A percentile compares a stretch with the other conserved stretches of the same genome.
These are phyloP conservation scores for Pica pica DNA, from an alignment of 2,113 vertebrate genomes.

Conservation along the genomic window DNA sequence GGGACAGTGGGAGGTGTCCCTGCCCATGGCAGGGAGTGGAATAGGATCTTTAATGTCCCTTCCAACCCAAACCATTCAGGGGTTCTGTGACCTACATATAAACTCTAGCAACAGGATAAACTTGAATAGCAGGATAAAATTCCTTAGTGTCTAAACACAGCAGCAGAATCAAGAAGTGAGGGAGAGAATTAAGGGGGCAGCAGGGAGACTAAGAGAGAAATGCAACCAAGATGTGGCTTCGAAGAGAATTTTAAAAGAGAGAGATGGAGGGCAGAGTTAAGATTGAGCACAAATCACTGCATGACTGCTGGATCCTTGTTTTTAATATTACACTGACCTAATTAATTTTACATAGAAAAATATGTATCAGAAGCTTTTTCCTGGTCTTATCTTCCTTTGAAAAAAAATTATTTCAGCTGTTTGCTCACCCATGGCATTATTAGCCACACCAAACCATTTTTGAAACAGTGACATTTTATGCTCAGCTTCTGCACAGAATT, in stretches of 20 bases:
- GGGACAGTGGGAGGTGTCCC: neutral
- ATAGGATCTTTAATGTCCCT: neutral
- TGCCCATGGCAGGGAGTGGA: neutral
- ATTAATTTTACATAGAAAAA: conserved; percentile 27
- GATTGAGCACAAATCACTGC: conserved; percentile 43
- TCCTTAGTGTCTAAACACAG: neutral
- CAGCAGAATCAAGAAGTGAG: neutral
- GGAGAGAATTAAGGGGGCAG: neutral
- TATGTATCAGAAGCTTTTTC: neutral
- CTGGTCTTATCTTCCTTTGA: neutral
- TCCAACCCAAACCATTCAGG: neutral
- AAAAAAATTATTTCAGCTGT: neutral
- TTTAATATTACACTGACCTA: neutral
- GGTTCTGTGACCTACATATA: neutral
- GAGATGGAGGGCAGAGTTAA: neutral
- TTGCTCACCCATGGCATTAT: neutral
- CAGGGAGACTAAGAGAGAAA: neutral
- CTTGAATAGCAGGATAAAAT: neutral
- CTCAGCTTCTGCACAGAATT: neutral
- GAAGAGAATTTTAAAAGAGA: neutral
- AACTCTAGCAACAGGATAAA: neutral
- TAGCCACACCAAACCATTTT: neutral
- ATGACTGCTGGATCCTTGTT: neutral
- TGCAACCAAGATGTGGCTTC: neutral
- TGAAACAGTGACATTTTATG: neutral